A percentile compares a stretch with the other conserved stretches of the same genome.
phyloP scores from a whole-genome alignment of 2,888 invertebrate genomes.

The Eupithecia centaureata region DNA sequence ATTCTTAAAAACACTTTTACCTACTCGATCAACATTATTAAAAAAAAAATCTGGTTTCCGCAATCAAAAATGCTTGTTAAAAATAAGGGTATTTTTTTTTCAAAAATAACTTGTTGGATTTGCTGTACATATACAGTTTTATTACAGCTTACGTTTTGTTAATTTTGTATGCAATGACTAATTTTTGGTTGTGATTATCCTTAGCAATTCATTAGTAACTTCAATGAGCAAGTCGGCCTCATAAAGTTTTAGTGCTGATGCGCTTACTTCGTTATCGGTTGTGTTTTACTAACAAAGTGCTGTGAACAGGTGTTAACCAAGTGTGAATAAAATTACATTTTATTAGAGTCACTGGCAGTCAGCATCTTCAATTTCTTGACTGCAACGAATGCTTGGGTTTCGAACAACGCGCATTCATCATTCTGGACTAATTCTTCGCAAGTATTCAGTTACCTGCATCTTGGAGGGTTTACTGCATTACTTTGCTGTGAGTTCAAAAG shows the following conservation, averaged over 20 bases:
- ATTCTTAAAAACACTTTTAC: too few relatives aligned
- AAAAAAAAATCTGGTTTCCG: too few relatives aligned
- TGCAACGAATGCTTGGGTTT: background rate
- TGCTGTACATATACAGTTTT: background rate
- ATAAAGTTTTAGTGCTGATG: background rate
- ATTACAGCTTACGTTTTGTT: background rate
- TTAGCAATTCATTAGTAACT: background rate
- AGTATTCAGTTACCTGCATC: background rate
- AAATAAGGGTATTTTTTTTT: too few relatives aligned
- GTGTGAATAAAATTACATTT: background rate
- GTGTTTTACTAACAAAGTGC: background rate
- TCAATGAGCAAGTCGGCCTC: background rate
- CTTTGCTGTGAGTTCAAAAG: background rate
- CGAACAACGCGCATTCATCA: background rate
- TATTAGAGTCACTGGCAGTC: background rate
- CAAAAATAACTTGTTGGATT: background rate
- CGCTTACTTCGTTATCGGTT: background rate
- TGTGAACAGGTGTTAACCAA: background rate
- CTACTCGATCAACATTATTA: too few relatives aligned
- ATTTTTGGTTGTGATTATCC: constrained; percentile 8
- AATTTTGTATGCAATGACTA: background rate
- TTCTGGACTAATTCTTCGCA: constrained; percentile 5
- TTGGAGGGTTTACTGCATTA: background rate
- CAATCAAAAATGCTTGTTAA: too few relatives aligned
- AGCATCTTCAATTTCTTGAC: background rate